These are phyloP conservation scores for Rhabdomys pumilio DNA, from an alignment of 2,797 vertebrate species.

Conservation along the genomic window DNA sequence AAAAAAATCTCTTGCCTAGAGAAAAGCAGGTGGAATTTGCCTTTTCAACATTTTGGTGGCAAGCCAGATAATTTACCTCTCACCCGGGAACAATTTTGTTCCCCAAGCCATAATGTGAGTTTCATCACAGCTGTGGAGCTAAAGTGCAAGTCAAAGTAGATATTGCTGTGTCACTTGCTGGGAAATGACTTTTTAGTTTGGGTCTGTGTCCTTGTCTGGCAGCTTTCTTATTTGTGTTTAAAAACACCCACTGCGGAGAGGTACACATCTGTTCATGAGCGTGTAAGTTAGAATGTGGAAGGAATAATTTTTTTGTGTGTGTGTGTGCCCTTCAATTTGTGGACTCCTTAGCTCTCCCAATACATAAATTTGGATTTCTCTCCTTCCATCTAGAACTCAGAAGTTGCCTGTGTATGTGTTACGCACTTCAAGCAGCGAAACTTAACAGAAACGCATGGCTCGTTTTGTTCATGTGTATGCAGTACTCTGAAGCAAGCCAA, in stretches of 20 bases:
- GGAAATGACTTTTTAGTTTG: slow-evolving; percentile 66
- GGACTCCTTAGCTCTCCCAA: neutral
- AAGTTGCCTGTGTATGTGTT: slow-evolving; percentile 66
- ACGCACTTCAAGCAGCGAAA: slow-evolving; percentile 9
- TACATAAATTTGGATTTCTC: slow-evolving; percentile 30
- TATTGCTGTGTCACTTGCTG: slow-evolving; percentile 62
- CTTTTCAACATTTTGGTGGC: slow-evolving; percentile 74
- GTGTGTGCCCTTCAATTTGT: slow-evolving; percentile 2
- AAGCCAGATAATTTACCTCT: slow-evolving; percentile 70
- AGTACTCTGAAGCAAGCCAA: neutral
- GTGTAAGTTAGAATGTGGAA: neutral
- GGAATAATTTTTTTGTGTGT: neutral
- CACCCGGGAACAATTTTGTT: slow-evolving; percentile 75
- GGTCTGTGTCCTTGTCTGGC: slow-evolving; percentile 76
- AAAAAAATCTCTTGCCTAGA: slow-evolving; percentile 69
- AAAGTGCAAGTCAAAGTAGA: slow-evolving; percentile 76
- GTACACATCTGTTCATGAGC: slow-evolving; percentile 69
- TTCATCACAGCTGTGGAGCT: slow-evolving; percentile 66
- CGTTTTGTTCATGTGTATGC: slow-evolving; percentile 8
- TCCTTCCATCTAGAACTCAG: slow-evolving; percentile 52
- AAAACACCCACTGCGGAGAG: slow-evolving; percentile 42
- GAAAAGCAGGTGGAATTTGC: slow-evolving; percentile 79
- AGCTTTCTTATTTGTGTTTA: slow-evolving; percentile 65
- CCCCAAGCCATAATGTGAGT: slow-evolving; percentile 64
- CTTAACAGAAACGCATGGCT: slow-evolving; percentile 45